These are phyloP conservation scores for Garrulus glandarius DNA, from an alignment of 2,797 vertebrate genomes.

Conservation along the genomic window DNA sequence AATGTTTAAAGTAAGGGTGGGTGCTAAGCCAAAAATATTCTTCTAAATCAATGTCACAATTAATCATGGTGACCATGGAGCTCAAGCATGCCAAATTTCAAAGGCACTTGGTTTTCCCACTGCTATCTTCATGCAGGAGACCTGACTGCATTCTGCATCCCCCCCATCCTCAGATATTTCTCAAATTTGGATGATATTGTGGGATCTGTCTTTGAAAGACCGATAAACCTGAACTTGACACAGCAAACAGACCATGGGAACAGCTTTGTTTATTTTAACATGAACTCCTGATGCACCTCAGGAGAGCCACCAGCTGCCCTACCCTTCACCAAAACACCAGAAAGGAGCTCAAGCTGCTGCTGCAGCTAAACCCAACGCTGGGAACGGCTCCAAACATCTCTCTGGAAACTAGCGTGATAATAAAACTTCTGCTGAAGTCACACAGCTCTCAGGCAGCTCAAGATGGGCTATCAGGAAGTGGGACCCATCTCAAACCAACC, in stretches of 20 bases:
- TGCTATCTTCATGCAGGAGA: neutral
- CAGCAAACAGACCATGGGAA: neutral
- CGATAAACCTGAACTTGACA: neutral
- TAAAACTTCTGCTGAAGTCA: constrained; percentile 9
- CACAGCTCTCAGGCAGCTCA: neutral
- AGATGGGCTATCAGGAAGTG: neutral
- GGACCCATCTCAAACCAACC: neutral
- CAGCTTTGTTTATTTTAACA: neutral
- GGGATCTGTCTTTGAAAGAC: neutral
- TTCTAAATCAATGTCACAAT: neutral
- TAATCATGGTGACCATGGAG: neutral
- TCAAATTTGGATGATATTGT: neutral
- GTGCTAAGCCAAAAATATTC: neutral
- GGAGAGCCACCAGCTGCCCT: neutral
- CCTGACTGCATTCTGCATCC: accelerated
- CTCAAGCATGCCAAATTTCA: neutral
- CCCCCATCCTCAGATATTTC: neutral
- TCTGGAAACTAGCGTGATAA: neutral
- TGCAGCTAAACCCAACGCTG: neutral
- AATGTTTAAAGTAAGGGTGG: neutral
- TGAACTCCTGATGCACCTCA: neutral
- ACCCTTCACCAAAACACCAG: neutral
- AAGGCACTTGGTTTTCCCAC: neutral
- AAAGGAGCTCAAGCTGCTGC: neutral
- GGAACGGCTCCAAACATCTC: neutral